A percentile compares a stretch with the other conserved stretches of the same genome.
Conservation (phyloP, 2,797 vertebrate species). For the Tauraco hartlaubi region DNA sequence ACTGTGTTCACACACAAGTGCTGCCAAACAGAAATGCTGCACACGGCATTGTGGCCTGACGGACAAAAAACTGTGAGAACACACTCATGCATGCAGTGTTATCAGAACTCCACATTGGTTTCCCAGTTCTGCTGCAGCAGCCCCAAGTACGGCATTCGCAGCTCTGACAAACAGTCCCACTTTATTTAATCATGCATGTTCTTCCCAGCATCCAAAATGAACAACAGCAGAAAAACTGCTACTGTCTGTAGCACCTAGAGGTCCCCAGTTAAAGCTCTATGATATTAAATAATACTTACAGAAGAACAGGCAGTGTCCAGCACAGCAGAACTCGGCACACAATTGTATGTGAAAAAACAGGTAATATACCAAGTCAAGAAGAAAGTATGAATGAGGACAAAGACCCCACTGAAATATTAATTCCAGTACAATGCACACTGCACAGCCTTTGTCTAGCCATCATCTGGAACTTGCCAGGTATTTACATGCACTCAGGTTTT, state of each 20-base stretch:
- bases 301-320: neutral
- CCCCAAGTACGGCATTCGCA: neutral
- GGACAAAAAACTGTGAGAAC: neutral
- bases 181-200: neutral
- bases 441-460: neutral
- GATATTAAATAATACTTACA: neutral
- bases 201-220: neutral
- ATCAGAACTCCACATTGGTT: neutral
- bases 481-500: neutral
- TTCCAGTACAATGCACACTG: fast-evolving
- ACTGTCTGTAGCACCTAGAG: neutral
- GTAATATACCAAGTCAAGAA: neutral
- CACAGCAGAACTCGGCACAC: neutral
- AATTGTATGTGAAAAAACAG: neutral
- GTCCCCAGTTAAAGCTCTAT: neutral
- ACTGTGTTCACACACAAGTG: neutral
- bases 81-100: neutral
- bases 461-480: neutral
- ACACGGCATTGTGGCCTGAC: fast-evolving
- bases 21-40: neutral
- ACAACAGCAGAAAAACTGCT: neutral
- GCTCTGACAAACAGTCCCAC: neutral
- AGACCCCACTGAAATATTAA: neutral
- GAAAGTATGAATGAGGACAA: neutral
- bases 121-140: neutral